phyloP scores from a whole-genome alignment of 2,797 vertebrate genomes.

The Sebastes miniatus region DNA sequence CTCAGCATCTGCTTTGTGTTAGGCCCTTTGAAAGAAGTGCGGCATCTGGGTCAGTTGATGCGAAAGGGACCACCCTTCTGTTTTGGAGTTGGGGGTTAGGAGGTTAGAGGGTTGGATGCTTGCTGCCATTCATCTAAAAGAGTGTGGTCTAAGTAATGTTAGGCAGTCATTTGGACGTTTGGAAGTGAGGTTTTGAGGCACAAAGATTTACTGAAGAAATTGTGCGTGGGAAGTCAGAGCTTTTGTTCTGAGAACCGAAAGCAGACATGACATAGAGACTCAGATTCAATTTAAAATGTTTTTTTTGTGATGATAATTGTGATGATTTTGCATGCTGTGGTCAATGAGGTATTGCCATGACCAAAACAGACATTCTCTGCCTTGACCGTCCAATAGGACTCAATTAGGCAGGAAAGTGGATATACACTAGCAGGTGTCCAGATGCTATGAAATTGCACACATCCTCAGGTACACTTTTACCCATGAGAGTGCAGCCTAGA shows the following conservation, averaged over 20 bases:
- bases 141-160: conserved; percentile 25
- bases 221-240: background rate
- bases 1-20: conserved; percentile 65
- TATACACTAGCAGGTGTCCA: background rate
- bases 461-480: background rate
- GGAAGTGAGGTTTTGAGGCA: conserved; percentile 25
- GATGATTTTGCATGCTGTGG: background rate
- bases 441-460: background rate
- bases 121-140: conserved; percentile 38
- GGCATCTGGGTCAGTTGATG: conserved; percentile 42
- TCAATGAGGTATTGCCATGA: background rate
- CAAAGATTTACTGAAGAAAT: conserved; percentile 12
- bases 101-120: conserved; percentile 33
- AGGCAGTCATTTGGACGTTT: conserved; percentile 13
- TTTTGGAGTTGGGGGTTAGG: conserved; percentile 17
- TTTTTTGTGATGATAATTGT: background rate
- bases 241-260: conserved; percentile 17
- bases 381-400: background rate
- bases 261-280: background rate
- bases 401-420: background rate
- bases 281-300: background rate
- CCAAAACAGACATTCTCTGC: background rate
- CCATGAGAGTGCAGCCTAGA: background rate
- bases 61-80: conserved; percentile 31
- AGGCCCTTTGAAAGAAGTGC: conserved; percentile 40